Evolutionary conservation across 1,140 invertebrate genomes (phyloP), one percentile per base, ranked within the genome.

Genomic region (Drosophila arizonae): DNA sequence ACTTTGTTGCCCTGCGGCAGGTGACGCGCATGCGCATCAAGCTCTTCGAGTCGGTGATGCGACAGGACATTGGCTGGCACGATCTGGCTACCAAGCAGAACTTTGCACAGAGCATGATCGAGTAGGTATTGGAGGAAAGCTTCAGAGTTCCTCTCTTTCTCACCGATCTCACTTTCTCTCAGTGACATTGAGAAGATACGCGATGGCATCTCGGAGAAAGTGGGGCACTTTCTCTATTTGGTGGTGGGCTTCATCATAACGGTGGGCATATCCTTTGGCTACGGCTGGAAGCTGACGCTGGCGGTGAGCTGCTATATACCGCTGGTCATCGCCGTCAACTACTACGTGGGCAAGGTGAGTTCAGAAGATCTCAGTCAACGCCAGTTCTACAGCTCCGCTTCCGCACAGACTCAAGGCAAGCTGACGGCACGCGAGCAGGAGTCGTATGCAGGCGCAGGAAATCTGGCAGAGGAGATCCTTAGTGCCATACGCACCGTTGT

Each of bases 21-120:
- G 95, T 96, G 17, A 94, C 94, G 28, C 92, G 95, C 60, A 94
- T 97, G 45, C 93, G 96, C 39, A 93, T 93, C 76, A 92, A 93
- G 77, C 96, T 96, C 71, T 93, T 97, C 4, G 93, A 94, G 54
- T 93, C 96, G 2, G 94, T 97, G 0, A 92, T 99, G 15, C 94
- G 96, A 41, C 97, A 98, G 90, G 97, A 98, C 81, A 96, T 98
- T 87, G 94, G 95, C 3, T 99, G 97, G 96, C 98, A 97, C 91
- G 97, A 98, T 90, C 95, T 95, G 2, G 87, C 87, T 94, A 95
- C 96, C 51, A 95, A 96, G 26, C 96, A 97, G 81, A 97, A 98
- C 92, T 96, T 99, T 87, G 97, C 97, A 21, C 95, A 96, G 57
- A 94, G 96, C 85, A 94, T 98, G 55, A 95, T 96, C 26, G 97